Percentiles rank a stretch among this genome's conserved stretches.
phyloP scores from a whole-genome alignment of 2,113 vertebrate species.

The Lanius collurio region DNA sequence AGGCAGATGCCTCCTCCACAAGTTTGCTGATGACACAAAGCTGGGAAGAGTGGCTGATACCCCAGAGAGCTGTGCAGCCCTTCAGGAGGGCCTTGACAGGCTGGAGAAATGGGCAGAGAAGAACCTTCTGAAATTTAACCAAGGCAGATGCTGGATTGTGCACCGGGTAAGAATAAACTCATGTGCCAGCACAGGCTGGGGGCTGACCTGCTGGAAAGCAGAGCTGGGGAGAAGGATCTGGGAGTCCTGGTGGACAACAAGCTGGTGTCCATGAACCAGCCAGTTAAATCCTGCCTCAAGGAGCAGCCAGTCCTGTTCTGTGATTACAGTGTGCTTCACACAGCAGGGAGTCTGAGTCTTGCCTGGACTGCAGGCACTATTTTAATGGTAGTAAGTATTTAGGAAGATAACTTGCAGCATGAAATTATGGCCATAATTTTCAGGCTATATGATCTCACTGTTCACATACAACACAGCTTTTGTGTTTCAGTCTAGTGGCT shows the following conservation, averaged over 20 bases:
- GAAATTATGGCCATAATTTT: background rate
- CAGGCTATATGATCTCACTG: background rate
- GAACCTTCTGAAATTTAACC: background rate
- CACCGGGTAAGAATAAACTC: background rate
- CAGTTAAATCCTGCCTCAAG: background rate
- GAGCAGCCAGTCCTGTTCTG: background rate
- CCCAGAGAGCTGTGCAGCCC: background rate
- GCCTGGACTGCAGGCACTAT: background rate
- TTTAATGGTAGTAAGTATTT: background rate
- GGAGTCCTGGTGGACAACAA: background rate
- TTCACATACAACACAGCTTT: background rate
- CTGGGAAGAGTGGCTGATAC: accelerated
- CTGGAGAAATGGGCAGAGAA: background rate
- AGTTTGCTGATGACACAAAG: background rate
- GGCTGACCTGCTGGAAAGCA: background rate
- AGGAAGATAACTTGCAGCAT: background rate
- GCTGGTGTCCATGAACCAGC: background rate
- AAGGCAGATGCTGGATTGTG: background rate
- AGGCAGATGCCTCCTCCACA: background rate
- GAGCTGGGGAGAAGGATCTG: background rate
- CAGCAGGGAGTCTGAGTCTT: background rate
- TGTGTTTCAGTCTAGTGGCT: background rate
- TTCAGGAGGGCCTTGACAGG: background rate
- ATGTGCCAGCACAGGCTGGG: background rate
- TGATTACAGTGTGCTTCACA: background rate